These are phyloP conservation scores for Rhabdomys dilectus DNA, from an alignment of 2,113 vertebrate species.

Conservation along the genomic window DNA sequence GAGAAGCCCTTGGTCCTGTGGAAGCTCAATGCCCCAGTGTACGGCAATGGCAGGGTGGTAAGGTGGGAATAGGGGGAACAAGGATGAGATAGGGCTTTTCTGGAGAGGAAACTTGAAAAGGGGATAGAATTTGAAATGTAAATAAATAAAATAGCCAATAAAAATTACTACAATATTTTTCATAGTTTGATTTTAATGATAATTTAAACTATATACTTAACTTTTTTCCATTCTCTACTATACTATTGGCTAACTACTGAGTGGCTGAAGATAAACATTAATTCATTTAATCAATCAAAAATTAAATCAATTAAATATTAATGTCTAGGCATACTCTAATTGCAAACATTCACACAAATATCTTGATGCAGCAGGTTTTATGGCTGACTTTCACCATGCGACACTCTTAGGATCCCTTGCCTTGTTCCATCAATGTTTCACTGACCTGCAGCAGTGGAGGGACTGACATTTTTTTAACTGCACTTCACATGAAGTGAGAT, in stretches of 20 bases:
- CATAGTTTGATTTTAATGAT: background rate
- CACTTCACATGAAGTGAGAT: background rate
- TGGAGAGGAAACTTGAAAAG: too few relatives aligned
- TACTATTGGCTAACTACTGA: background rate
- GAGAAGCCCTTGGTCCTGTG: too few relatives aligned
- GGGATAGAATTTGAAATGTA: too few relatives aligned
- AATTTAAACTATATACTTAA: background rate
- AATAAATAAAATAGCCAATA: too few relatives aligned
- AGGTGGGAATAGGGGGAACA: too few relatives aligned
- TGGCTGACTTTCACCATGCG: background rate
- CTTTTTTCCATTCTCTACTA: background rate
- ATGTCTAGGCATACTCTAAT: background rate
- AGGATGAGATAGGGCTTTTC: too few relatives aligned
- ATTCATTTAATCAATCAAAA: background rate
- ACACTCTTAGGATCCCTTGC: background rate
- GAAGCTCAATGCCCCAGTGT: too few relatives aligned
- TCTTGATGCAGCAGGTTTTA: background rate
- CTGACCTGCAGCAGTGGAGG: background rate
- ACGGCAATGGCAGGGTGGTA: too few relatives aligned
- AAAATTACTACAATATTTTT: background rate
- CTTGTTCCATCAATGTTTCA: background rate
- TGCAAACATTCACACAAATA: too few relatives aligned
- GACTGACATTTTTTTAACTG: background rate
- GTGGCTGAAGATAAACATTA: background rate
- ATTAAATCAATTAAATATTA: background rate